Percentiles rank a stretch among this genome's conserved stretches.
phyloP scores from a whole-genome alignment of 2,888 invertebrate species.

The Drosophila paracracens region DNA sequence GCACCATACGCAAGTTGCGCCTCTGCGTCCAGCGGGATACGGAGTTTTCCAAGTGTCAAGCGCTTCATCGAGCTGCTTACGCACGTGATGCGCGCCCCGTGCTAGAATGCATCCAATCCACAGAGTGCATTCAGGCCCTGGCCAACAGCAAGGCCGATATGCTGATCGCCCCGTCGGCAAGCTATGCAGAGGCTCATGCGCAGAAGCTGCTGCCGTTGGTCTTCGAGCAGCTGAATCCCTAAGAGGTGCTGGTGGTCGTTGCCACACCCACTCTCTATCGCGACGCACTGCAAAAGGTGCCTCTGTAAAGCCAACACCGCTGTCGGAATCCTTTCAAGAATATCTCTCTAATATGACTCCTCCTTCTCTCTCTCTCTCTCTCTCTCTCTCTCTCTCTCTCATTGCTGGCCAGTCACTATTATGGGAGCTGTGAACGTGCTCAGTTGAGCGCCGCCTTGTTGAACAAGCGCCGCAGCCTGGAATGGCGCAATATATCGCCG shows the following conservation, averaged over 20 bases:
- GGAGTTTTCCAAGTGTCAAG: too few relatives aligned
- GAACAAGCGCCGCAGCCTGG: conserved; percentile 79
- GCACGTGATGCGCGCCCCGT: too few relatives aligned
- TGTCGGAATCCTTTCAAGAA: not conserved
- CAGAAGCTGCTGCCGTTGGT: conserved; percentile 79
- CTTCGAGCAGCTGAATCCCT: conserved; percentile 77
- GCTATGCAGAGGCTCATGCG: conserved; percentile 74
- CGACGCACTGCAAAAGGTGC: conserved; percentile 74
- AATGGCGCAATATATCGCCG: conserved; percentile 72
- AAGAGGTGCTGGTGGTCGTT: conserved; percentile 82
- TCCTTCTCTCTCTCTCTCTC: not conserved
- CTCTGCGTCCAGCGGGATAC: too few relatives aligned
- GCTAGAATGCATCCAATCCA: too few relatives aligned
- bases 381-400: not conserved
- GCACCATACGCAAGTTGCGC: too few relatives aligned
- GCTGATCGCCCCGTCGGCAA: conserved; percentile 65
- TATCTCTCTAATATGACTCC: not conserved
- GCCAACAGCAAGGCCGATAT: conserved; percentile 28
- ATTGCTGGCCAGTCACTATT: conserved; percentile 72
- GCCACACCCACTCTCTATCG: conserved; percentile 76
- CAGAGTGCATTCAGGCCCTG: too few relatives aligned
- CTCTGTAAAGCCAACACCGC: conserved; percentile 74
- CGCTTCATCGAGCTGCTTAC: too few relatives aligned
- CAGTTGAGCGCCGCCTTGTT: conserved; percentile 81
- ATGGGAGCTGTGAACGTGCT: conserved; percentile 76